Evolutionary conservation across 2,113 vertebrate species (phyloP), one percentile per base, ranked within the genome.

Genomic region (Saccopteryx bilineata): DNA sequence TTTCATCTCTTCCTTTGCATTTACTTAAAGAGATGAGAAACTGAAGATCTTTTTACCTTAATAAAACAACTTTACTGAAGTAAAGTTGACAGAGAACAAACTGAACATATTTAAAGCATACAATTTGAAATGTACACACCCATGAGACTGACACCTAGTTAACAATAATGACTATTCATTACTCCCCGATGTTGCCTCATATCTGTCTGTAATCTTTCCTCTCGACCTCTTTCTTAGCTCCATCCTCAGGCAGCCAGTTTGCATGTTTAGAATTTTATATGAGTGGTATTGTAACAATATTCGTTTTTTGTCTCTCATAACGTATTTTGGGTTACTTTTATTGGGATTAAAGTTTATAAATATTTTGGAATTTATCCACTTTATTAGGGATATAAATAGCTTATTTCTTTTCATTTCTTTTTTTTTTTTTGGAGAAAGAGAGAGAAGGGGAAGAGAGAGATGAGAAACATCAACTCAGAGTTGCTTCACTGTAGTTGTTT

Each of bases 21-120:
- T 88, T 93, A 78, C 26, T 90, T 93, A 66, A 87, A 75, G 56
- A 58, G 58, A 65, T 60, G 19, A 90, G 24, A 7, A 81, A 79
- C 52, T n/a, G 87, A 12, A 82, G 60, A 33, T 65, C 39, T 84
- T 94, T 92, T 75, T 0, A 58, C 13, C 19, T 63, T 75, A 50
- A 81, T 65, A 56, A 46, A 94, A 52, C 0, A 24, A 60, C 21
- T 69, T 82, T 63, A 28, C 14, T 90, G 63, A 75, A 13, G 24
- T 90, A 56, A 80, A 93, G 65, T 78, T 63, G 68, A 33, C 19
- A 90, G 58, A 46, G 24, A 21, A 24, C 61, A 52, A 71, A 46
- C 5, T 54, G 28, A 60, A 86, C 15, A 48, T 71, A 66, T 33
- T 79, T 86, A 76, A 52, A 80, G 17, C 33, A 10, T 56, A 17